Evolutionary conservation across 37 sponge, comb jelly and placozoan genomes (phyloP).

Genomic region (Cladorhizidae sp.): DNA sequence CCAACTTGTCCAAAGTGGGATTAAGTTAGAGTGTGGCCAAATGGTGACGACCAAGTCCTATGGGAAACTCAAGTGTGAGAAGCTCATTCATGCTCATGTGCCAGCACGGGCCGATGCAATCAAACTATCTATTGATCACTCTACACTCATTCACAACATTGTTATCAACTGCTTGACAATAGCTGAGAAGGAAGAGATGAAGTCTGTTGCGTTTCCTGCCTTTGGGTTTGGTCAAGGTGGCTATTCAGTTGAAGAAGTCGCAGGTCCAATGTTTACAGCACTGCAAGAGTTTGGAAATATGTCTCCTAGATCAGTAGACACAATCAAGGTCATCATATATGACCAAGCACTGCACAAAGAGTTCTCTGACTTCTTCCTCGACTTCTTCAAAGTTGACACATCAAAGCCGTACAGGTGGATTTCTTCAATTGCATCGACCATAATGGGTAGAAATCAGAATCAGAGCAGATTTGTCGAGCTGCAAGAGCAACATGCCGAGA

Average conservation of each 20-base stretch:
- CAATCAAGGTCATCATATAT: slow-evolving; percentile 19
- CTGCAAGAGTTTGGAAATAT: slow-evolving; percentile 7
- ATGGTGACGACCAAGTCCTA: slow-evolving; percentile 6
- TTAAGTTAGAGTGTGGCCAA: slow-evolving; percentile 15
- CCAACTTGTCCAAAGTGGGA: slow-evolving; percentile 5
- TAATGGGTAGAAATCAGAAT: background rate
- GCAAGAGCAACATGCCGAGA: background rate
- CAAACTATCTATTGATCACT: background rate
- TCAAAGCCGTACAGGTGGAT: background rate
- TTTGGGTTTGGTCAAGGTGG: slow-evolving; percentile 42
- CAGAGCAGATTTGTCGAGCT: background rate
- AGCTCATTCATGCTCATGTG: slow-evolving; percentile 40
- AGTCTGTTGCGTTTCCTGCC: slow-evolving; percentile 36
- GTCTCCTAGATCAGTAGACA: slow-evolving; percentile 7
- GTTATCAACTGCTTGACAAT: slow-evolving; percentile 18
- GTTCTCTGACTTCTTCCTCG: slow-evolving; percentile 17
- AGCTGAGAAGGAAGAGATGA: slow-evolving; percentile 23
- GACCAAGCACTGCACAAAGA: slow-evolving; percentile 8
- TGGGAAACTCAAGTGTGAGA: slow-evolving; percentile 54
- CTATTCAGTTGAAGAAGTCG: slow-evolving; percentile 8
- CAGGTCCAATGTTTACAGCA: slow-evolving; percentile 22
- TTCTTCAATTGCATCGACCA: background rate
- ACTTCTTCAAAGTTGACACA: slow-evolving; percentile 14
- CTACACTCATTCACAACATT: background rate
- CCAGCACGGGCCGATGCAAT: background rate